Conservation (phyloP, 2,113 vertebrate genomes). For the Microtus pennsylvanicus region DNA sequence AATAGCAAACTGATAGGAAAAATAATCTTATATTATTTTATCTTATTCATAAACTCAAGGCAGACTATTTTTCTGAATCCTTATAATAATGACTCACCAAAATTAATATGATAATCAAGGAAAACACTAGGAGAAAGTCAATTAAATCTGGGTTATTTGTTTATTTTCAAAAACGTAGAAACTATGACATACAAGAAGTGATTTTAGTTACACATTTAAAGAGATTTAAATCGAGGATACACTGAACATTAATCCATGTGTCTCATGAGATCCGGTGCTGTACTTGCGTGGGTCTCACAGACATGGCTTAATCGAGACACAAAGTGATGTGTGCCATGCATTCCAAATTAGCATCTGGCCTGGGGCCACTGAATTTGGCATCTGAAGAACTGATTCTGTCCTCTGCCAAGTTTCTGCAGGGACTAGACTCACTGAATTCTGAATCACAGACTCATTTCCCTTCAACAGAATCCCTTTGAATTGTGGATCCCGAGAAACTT, state of each 20-base stretch:
- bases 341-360: constrained; percentile 87
- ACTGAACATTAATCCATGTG: constrained; percentile 58
- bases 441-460: constrained; percentile 81
- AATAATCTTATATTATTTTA: constrained; percentile 45
- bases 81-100: not conserved
- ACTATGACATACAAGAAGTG: constrained; percentile 7
- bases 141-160: not conserved
- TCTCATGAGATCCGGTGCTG: constrained; percentile 80
- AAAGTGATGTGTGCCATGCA: constrained; percentile 84
- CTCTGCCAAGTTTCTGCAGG: constrained; percentile 88
- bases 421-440: constrained; percentile 86
- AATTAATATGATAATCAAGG: not conserved
- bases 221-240: constrained; percentile 73
- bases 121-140: not conserved
- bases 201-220: constrained; percentile 54
- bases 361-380: constrained; percentile 87
- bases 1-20: constrained; percentile 24
- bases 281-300: constrained; percentile 76
- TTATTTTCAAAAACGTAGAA: not conserved
- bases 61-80: not conserved
- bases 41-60: constrained; percentile 48
- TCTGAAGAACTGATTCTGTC: constrained; percentile 80
- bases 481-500: constrained; percentile 73
- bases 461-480: constrained; percentile 81
- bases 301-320: constrained; percentile 86